Evolutionary conservation across 2,888 invertebrate species (phyloP), one percentile per base, ranked within the genome.

Genomic region (Amphiduros pacificus): DNA sequence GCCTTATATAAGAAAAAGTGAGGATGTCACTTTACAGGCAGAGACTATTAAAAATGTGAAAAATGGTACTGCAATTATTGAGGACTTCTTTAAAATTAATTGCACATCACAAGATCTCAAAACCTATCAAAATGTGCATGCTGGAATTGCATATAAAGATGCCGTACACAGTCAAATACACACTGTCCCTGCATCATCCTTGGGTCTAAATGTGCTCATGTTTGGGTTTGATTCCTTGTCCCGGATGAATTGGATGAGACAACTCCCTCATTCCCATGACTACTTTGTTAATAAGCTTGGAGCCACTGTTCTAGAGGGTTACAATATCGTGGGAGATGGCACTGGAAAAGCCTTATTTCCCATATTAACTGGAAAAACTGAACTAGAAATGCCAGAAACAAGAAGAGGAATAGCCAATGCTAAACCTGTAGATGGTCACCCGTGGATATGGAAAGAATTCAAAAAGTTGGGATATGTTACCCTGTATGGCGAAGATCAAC

Each of bases 201-300:
- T 88, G 17, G 85, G 85, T 53, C 74, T 89, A 49, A 92, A 92
- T 78, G 88, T 94, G 0, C 80, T 94, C 0, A 92, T 94, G 85
- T 88, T 93, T 67, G 94, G 93, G 0, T 91, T 92, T 73, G 95
- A 96, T 82, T 94, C 95, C 0, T 82, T 95, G 0, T 92, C 94
- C 0, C 87, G 89, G 54, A 90, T 92, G 82, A 72, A 5, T n/a
- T 77, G 75, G 71, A 64, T 74, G 31, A 65, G 78, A 14, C 68
- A 71, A 27, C 56, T 78, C 29, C 77, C 77, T 0, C 70, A 72
- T 51, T 67, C 75, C 20, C 66, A 74, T 53, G 62, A 70, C 14
- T 77, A 74, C 62, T 75, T 78, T 56, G 64, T 70, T 1, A 60
- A 73, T 14, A 49, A 44, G 9, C 67, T 79, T 14, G 71, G 71